phyloP scores from a whole-genome alignment of 1,140 invertebrate genomes.

The Drosophila truncata region DNA sequence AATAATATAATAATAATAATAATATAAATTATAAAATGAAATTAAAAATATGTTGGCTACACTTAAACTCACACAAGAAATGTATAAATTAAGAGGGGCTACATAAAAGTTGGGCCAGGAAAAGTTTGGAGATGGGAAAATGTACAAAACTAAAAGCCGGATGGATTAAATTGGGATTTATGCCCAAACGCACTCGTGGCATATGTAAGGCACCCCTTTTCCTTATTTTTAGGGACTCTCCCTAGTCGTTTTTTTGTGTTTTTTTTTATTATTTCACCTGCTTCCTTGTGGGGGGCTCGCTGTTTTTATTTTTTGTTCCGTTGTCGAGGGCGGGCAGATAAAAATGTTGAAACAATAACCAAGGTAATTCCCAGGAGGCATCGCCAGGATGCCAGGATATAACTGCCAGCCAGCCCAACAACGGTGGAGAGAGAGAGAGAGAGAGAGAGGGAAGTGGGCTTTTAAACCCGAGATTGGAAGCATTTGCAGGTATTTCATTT shows the following conservation, averaged over 20 bases:
- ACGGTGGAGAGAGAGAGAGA: no score
- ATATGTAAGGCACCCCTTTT: conserved; percentile 37
- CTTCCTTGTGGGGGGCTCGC: conserved; percentile 9
- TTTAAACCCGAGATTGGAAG: conserved; percentile 54
- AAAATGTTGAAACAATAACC: conserved; percentile 79
- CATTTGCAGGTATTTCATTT: conserved; percentile 49
- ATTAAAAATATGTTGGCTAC: background rate
- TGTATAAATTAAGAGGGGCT: background rate
- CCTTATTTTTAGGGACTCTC: background rate
- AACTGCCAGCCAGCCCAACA: conserved; percentile 21
- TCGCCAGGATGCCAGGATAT: conserved; percentile 59
- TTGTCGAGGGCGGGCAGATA: conserved; percentile 54
- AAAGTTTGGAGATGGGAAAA: conserved; percentile 13
- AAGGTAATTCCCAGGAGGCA: conserved; percentile 71
- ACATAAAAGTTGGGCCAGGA: background rate
- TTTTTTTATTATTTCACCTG: conserved; percentile 29
- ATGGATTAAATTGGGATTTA: conserved; percentile 78
- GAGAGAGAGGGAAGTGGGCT: background rate
- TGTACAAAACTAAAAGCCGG: conserved; percentile 69
- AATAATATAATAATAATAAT: no score
- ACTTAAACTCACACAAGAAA: background rate
- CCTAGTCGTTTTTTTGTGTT: background rate
- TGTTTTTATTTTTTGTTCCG: conserved; percentile 10
- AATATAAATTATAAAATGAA: no score
- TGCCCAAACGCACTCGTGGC: conserved; percentile 71